Evolutionary conservation across 2,888 invertebrate genomes (phyloP), one percentile per base, ranked within the genome.

Genomic region (Drosophila barbarae): DNA sequence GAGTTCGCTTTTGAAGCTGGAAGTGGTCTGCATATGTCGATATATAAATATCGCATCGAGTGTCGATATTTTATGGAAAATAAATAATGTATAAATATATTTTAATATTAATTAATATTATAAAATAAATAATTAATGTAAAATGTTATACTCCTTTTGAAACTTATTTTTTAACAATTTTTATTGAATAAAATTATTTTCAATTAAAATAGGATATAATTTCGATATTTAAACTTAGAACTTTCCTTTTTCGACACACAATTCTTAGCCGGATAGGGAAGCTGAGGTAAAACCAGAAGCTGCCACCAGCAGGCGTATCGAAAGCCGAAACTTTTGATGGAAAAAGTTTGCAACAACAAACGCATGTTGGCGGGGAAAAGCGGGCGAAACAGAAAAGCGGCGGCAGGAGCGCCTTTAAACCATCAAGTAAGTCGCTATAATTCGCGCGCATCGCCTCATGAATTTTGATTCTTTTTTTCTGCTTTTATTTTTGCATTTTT

Each of bases 241-340:
- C 12, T 8, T 44, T 44, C 28, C 13, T 13, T 30, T 44, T 30
- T 9, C 30, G 2, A 30, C 9, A 9, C 21, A 21, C 46, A 32
- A 30, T 47, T 18, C 46, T 30, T 47, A 21, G 21, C 49, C 21
- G 57, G 21, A 38, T 21, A n/a, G 54, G 18, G 49, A 28, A 32
- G 55, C 49, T 15, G 36, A 21, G 26, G 38, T 30, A 36, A 21
- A 41, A 13, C 47, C 39, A 36, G 60, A 34, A 47, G 49, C 57
- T 69, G 61, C 74, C 57, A 63, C 55, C 69, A 70, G 69, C 51
- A 59, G 71, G 77, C 83, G 80, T 75, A 86, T 78, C 86, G 77
- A 83, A 76, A 86, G 73, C 83, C 71, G 74, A 86, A 85, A 85
- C 81, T 85, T 85, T 85, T 85, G 85, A 85, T 85, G 86, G 86